A percentile compares a stretch with the other conserved stretches of the same genome.
These are phyloP conservation scores for Protophormia terraenovae DNA, from an alignment of 2,888 invertebrate species.

Conservation along the genomic window DNA sequence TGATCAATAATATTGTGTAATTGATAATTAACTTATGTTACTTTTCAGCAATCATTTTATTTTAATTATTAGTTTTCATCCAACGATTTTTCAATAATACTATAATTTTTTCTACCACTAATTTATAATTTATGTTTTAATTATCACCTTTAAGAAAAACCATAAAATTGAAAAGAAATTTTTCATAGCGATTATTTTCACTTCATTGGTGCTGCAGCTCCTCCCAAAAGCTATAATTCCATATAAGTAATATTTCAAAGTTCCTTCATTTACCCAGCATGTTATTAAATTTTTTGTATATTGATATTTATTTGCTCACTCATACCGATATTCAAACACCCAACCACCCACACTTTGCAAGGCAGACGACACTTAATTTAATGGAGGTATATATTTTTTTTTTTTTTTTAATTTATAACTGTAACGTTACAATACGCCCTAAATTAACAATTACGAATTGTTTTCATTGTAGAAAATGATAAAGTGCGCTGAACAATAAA, in stretches of 20 bases:
- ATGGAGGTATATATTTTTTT: conserved; percentile 19
- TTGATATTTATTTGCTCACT: conserved; percentile 14
- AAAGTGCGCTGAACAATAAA: conserved; percentile 27
- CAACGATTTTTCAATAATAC: too few species aligned
- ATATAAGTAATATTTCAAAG: background rate
- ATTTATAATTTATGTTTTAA: background rate
- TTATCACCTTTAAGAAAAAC: background rate
- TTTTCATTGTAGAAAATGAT: conserved; percentile 47
- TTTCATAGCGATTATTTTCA: background rate
- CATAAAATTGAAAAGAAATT: background rate
- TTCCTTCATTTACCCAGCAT: too few species aligned
- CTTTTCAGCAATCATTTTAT: too few species aligned
- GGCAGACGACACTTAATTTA: background rate
- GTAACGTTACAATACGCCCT: conserved; percentile 62
- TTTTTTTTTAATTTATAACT: conserved; percentile 64
- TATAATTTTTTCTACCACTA: background rate
- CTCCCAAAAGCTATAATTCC: background rate
- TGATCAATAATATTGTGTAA: too few species aligned
- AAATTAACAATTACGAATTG: conserved; percentile 64
- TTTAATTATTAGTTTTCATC: too few species aligned
- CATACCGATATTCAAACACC: background rate
- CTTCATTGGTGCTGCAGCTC: background rate
- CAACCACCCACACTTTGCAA: background rate
- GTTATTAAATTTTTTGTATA: too few species aligned
- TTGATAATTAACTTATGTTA: too few species aligned